phyloP scores from a whole-genome alignment of 2,888 invertebrate genomes.

The Molanna angustata region DNA sequence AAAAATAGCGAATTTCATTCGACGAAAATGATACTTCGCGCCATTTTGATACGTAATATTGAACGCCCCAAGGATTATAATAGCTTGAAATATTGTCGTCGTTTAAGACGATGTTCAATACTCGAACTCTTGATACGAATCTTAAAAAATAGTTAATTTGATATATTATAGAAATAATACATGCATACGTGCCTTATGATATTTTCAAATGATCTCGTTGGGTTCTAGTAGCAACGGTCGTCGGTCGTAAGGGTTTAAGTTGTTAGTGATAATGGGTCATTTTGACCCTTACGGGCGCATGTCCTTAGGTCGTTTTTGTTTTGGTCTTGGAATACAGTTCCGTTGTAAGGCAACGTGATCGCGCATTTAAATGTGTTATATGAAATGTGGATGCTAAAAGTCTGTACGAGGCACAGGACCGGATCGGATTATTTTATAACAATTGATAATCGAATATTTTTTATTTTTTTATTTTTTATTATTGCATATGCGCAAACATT shows the following conservation, averaged over 20 bases:
- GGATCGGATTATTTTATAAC: too few species aligned
- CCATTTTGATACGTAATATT: too few species aligned
- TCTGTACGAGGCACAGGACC: too few species aligned
- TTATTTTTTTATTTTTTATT: too few species aligned
- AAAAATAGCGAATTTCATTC: too few species aligned
- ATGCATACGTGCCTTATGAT: slow-evolving; percentile 28
- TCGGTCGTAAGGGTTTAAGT: slow-evolving; percentile 16
- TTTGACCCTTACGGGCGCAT: slow-evolving; percentile 16
- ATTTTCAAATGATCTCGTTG: slow-evolving; percentile 3
- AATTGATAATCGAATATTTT: too few species aligned
- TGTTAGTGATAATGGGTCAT: not conserved
- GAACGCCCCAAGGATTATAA: slow-evolving; percentile 11
- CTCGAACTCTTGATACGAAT: slow-evolving; percentile 15
- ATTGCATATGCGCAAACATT: too few species aligned
- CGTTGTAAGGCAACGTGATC: slow-evolving; percentile 23
- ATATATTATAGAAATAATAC: slow-evolving; percentile 26
- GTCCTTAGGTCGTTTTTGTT: slow-evolving; percentile 18
- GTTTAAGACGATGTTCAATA: not conserved
- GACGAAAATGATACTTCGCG: too few species aligned
- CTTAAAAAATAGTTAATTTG: slow-evolving; percentile 27
- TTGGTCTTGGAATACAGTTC: not conserved
- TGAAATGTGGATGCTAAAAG: slow-evolving; percentile 17
- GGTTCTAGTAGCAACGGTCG: not conserved
- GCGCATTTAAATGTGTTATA: slow-evolving; percentile 28
- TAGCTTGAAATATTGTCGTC: not conserved